Evolutionary conservation across 1,140 invertebrate genomes (phyloP), one percentile per base, ranked within the genome.

Genomic region (Ceratoteleas bidentatus): DNA sequence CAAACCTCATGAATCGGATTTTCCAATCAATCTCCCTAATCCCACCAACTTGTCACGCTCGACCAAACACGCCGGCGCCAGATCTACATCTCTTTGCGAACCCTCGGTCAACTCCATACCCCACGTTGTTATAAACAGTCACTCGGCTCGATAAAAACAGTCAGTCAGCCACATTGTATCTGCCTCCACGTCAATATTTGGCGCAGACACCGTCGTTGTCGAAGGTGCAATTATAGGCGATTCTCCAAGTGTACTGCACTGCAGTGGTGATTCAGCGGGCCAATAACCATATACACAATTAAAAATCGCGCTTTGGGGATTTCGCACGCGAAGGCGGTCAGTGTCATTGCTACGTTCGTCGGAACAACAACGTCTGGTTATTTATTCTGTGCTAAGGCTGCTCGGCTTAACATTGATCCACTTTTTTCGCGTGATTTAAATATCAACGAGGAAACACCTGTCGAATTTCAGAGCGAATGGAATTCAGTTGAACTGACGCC

Each of bases 361-460:
- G 38, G n/a, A 80, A 56, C 56, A 70, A 49, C 38, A 14, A 69
- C 49, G 13, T 36, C 32, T 64, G 53, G 54, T 73, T 80, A 66
- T 24, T 73, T 73, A 80, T 73, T 80, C 77, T 56, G 52, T 68
- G 76, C 38, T 73, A 73, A 74, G 77, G 77, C 40, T 80, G 60
- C 47, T 66, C 3, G 2, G n/a, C 6, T 40, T 32, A 69, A 13
- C 70, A 57, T 69, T 80, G 69, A 54, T 74, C 69, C 50, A 80
- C 56, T 80, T 80, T 57, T 14, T 15, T 36, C 9, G 43, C 11
- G n/a, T 14, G 40, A 45, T 38, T 36, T 38, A 24, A 47, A 69
- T 40, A 32, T 11, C 14, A 32, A 69, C 53, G 32, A 40, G 38
- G n/a, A 70, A 60, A 52, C 56, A n/a, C 24, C 57, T 4, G 9